Evolutionary conservation across 92 coral and sea anemone genomes (phyloP), one percentile per base, ranked within the genome.

Genomic region (Desmophyllum pertusum): DNA sequence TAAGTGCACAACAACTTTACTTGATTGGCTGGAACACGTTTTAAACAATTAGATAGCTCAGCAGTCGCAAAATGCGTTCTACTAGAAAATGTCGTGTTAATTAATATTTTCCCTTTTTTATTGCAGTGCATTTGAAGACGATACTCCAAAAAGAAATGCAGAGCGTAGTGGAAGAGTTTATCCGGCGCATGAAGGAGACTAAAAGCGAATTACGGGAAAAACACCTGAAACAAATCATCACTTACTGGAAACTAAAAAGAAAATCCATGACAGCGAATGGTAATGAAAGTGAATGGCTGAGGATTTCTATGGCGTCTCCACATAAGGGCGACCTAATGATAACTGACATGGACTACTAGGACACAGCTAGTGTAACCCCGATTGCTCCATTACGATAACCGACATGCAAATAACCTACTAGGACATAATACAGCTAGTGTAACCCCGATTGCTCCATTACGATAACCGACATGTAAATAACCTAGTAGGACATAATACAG

Each of bases 161-260:
- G 35, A 46, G 42, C 9, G 10, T 90, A 7, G 85, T 90, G 7
- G 55, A 75, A 43, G 90, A 86, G 52, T 86, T 90, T 51, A 63
- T 64, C 30, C 46, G 51, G 17, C 81, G 78, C 27, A 77, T 77
- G 64, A 19, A 31, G 29, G 62, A 62, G 45, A 30, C 45, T 18
- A 67, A 39, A 36, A 27, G 63, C n/a, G 51, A 77, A 14, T 46
- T 90, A 1, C 27, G 57, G 5, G 73, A 75, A 39, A 90, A 78
- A 64, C 93, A 90, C 62, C n/a, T 75, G 57, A 46, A 18, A 41
- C 59, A 84, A 48, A 74, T 84, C 38, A 48, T 50, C 68, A 25
- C 6, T 4, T 73, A 43, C 21, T 57, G 59, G 78, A 82, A 82
- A 45, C 59, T 71, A 14, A 57, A 70, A 13, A 45, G 79, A 31